Percentiles rank a stretch among this genome's conserved stretches.
phyloP scores from a whole-genome alignment of 2,797 vertebrate species.

The Poliocrania exsul region DNA sequence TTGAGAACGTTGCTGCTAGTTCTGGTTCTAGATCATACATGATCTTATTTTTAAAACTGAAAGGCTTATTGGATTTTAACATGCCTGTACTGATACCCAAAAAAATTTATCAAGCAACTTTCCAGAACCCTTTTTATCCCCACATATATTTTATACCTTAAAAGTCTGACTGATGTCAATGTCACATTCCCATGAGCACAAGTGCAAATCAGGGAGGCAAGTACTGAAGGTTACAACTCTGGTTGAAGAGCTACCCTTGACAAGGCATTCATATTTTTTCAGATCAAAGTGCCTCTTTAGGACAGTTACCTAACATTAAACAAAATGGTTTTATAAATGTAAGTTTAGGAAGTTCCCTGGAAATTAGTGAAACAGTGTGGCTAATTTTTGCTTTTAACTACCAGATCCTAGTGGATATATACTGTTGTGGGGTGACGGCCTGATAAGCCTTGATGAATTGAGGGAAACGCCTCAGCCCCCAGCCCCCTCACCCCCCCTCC shows the following conservation, averaged over 20 bases:
- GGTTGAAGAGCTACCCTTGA: background rate
- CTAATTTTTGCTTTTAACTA: background rate
- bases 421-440: background rate
- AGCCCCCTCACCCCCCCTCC: too few relatives aligned
- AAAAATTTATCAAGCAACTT: background rate
- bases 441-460: too few relatives aligned
- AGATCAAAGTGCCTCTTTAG: background rate
- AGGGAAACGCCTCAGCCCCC: too few relatives aligned
- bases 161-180: background rate
- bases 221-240: background rate
- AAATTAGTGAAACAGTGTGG: background rate
- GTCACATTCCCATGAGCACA: background rate
- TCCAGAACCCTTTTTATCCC: background rate
- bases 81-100: background rate
- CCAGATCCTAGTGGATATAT: background rate
- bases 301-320: background rate
- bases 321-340: background rate
- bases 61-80: background rate
- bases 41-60: background rate
- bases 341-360: background rate
- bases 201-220: background rate
- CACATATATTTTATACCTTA: background rate
- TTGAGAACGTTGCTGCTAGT: background rate
- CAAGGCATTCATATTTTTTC: background rate
- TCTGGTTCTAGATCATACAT: background rate